Percentiles rank a stretch among this genome's conserved stretches.
Evolutionary conservation across 2,888 invertebrate species (phyloP).

Genomic region (Microctonus brassicae): DNA sequence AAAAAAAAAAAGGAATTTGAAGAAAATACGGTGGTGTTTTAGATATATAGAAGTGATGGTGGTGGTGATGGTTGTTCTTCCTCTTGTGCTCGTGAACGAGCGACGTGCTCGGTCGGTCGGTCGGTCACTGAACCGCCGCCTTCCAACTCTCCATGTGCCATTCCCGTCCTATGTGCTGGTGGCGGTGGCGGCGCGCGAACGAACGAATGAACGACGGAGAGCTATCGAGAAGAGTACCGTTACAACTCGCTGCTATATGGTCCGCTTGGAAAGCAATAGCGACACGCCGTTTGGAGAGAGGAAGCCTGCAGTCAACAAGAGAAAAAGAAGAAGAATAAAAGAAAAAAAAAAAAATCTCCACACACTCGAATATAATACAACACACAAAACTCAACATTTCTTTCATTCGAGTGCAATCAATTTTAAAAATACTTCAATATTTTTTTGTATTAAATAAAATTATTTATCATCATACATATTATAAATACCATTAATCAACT

Average conservation of each 20-base stretch:
- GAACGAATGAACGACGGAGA: slow-evolving; percentile 17
- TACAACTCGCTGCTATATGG: slow-evolving; percentile 54
- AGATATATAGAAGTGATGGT: background rate
- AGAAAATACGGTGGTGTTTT: background rate
- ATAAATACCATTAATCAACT: no score
- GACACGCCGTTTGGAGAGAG: slow-evolving; percentile 27
- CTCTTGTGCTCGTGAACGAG: slow-evolving; percentile 43
- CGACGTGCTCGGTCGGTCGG: slow-evolving; percentile 59
- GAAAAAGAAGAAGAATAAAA: slow-evolving; percentile 20
- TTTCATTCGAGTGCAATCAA: background rate
- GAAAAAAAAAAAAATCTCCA: background rate
- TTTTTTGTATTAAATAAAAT: no score
- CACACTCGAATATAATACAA: background rate
- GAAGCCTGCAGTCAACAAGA: slow-evolving; percentile 7
- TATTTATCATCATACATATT: no score
- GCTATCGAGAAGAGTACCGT: slow-evolving; percentile 59
- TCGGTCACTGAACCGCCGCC: slow-evolving; percentile 65
- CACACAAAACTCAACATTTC: background rate
- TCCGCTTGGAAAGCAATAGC: slow-evolving; percentile 56
- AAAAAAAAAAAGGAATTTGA: background rate
- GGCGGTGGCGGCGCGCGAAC: slow-evolving; percentile 30
- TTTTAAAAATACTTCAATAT: background rate
- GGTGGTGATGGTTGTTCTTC: slow-evolving; percentile 26
- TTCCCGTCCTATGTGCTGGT: slow-evolving; percentile 47
- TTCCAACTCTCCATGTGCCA: slow-evolving; percentile 53